Evolutionary conservation across 2,797 vertebrate genomes (phyloP).

Genomic region (Cercopithecus neglectus): DNA sequence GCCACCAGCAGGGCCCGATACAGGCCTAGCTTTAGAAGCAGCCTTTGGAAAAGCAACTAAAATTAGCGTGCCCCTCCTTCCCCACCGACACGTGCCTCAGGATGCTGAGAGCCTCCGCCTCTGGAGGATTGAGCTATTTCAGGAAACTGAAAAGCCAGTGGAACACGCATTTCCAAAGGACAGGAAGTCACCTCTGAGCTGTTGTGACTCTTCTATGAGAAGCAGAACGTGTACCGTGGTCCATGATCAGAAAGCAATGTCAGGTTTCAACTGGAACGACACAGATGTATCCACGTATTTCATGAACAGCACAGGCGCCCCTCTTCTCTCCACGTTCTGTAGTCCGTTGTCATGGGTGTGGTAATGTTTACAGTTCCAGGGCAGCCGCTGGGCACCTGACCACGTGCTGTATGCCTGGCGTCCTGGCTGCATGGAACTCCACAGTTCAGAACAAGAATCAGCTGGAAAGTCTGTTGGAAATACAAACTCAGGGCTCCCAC

Average conservation of each 20-base stretch:
- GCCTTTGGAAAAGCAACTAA: neutral
- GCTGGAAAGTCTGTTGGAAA: neutral
- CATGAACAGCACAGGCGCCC: neutral
- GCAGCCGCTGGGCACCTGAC: no score
- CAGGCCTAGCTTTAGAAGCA: neutral
- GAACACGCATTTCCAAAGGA: neutral
- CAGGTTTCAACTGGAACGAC: no score
- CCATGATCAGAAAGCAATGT: neutral
- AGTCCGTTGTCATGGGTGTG: fast-evolving
- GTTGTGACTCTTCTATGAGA: neutral
- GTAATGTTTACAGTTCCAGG: neutral
- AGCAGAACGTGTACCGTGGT: neutral
- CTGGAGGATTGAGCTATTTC: neutral
- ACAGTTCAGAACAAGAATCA: neutral
- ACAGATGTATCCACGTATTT: fast-evolving
- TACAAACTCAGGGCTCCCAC: neutral
- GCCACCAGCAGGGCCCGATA: neutral
- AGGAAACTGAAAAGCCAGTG: neutral
- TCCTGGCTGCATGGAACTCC: neutral
- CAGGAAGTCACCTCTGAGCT: neutral
- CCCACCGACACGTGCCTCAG: neutral
- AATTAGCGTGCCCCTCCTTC: neutral
- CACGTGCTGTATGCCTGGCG: fast-evolving
- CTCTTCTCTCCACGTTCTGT: neutral
- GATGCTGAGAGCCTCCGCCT: neutral